Evolutionary conservation across 2,888 invertebrate genomes (phyloP).

Genomic region (Agrochola litura): DNA sequence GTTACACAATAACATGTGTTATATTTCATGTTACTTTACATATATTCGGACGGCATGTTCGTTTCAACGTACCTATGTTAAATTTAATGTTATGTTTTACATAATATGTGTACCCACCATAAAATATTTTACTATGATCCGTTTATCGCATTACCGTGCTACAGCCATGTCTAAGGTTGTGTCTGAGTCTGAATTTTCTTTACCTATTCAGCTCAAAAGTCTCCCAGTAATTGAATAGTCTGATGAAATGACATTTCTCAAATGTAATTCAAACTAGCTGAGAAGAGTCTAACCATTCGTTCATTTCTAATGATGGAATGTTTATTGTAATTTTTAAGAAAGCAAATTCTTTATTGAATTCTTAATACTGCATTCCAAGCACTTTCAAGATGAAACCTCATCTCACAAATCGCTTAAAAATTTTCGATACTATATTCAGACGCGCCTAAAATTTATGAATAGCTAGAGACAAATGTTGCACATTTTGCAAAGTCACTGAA

Average conservation of each 20-base stretch:
- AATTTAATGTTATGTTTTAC: too few species aligned
- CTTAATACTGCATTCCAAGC: slow-evolving; percentile 13
- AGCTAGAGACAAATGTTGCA: slow-evolving; percentile 46
- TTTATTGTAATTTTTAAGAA: slow-evolving; percentile 15
- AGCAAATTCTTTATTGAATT: slow-evolving; percentile 21
- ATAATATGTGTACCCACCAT: background rate
- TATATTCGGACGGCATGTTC: background rate
- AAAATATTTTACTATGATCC: background rate
- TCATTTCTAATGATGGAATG: background rate
- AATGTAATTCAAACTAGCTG: background rate
- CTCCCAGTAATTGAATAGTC: slow-evolving; percentile 1
- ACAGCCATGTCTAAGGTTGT: background rate
- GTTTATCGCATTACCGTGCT: background rate
- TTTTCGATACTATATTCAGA: slow-evolving; percentile 22
- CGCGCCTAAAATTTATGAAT: slow-evolving; percentile 46
- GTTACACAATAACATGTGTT: background rate
- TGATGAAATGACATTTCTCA: background rate
- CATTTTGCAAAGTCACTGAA: slow-evolving; percentile 52
- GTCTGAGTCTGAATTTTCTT: background rate
- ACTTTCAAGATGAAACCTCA: slow-evolving; percentile 1
- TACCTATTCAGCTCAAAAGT: background rate
- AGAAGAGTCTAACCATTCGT: background rate
- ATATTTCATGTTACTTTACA: background rate
- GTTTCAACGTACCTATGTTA: too few species aligned
- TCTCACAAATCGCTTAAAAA: slow-evolving; percentile 15